Evolutionary conservation across 2,888 invertebrate species (phyloP).

Genomic region (Atethmia centrago): DNA sequence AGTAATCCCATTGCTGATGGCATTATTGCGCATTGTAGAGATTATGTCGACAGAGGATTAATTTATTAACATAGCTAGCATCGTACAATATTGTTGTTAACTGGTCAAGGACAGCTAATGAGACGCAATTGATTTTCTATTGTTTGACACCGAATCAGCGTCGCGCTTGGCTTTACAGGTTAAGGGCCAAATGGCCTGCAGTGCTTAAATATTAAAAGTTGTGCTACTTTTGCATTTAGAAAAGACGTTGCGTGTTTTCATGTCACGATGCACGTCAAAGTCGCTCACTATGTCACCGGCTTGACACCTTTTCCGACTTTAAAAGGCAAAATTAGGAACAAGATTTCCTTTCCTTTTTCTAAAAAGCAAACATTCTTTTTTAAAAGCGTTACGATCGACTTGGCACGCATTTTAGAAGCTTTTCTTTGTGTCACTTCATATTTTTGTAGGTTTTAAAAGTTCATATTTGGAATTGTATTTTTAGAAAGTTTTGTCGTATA

Average conservation of each 20-base stretch:
- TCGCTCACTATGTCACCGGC: conserved; percentile 43
- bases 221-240: conserved; percentile 2
- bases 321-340: conserved; percentile 45
- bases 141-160: too few relatives aligned
- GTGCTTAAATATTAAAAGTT: conserved; percentile 17
- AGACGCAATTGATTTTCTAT: too few relatives aligned
- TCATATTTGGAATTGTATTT: background rate
- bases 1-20: background rate
- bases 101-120: too few relatives aligned
- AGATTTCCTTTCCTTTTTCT: conserved; percentile 18
- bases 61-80: background rate
- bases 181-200: background rate
- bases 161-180: too few relatives aligned
- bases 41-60: background rate
- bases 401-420: conserved; percentile 5
- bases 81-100: too few relatives aligned
- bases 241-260: conserved; percentile 34
- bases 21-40: background rate
- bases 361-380: conserved; percentile 39
- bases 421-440: background rate
- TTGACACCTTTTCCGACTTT: conserved; percentile 59
- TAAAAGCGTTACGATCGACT: conserved; percentile 28
- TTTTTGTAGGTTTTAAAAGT: conserved; percentile 12
- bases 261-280: conserved; percentile 42
- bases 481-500: background rate